A percentile compares a stretch with the other conserved stretches of the same genome.
phyloP scores from a whole-genome alignment of 2,888 invertebrate genomes.

The Cordilura impudica region DNA sequence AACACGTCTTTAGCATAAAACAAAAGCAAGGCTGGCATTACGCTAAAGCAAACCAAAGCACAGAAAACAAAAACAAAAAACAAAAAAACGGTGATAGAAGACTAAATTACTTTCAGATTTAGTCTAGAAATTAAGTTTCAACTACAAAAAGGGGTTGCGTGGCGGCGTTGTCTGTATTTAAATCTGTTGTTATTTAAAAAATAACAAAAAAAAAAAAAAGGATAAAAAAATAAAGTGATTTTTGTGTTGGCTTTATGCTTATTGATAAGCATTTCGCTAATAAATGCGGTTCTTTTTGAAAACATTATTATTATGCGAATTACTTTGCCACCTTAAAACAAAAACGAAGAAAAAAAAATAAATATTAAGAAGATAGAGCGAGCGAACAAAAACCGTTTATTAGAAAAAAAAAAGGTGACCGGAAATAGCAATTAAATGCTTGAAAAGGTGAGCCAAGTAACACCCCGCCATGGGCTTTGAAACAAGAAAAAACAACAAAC shows the following conservation, averaged over 20 bases:
- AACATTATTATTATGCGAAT: slow-evolving; percentile 34
- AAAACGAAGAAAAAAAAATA: background rate
- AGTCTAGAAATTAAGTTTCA: slow-evolving; percentile 29
- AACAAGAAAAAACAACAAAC: slow-evolving; percentile 27
- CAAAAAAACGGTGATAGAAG: slow-evolving; percentile 28
- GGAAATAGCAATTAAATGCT: slow-evolving; percentile 66
- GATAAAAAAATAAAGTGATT: slow-evolving; percentile 29
- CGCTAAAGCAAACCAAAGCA: no score
- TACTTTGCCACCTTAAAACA: background rate
- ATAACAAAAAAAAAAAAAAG: slow-evolving; percentile 25
- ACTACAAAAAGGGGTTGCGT: slow-evolving; percentile 9
- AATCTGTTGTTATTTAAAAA: slow-evolving; percentile 38
- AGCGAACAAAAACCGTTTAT: no score
- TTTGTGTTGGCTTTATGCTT: slow-evolving; percentile 37
- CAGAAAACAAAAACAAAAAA: background rate
- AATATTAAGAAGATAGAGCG: no score
- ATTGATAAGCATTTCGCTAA: slow-evolving; percentile 52
- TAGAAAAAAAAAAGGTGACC: slow-evolving; percentile 56
- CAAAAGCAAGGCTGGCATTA: slow-evolving; percentile 17
- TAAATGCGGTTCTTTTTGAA: slow-evolving; percentile 53
- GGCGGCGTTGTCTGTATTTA: slow-evolving; percentile 30
- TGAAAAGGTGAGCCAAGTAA: slow-evolving; percentile 64
- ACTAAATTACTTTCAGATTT: slow-evolving; percentile 58
- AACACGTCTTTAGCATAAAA: slow-evolving; percentile 2
- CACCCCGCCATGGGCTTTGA: slow-evolving; percentile 55